A percentile compares a stretch with the other conserved stretches of the same genome.
Evolutionary conservation across 2,888 invertebrate species (phyloP).

Genomic region (Cecidostiba fungosa): DNA sequence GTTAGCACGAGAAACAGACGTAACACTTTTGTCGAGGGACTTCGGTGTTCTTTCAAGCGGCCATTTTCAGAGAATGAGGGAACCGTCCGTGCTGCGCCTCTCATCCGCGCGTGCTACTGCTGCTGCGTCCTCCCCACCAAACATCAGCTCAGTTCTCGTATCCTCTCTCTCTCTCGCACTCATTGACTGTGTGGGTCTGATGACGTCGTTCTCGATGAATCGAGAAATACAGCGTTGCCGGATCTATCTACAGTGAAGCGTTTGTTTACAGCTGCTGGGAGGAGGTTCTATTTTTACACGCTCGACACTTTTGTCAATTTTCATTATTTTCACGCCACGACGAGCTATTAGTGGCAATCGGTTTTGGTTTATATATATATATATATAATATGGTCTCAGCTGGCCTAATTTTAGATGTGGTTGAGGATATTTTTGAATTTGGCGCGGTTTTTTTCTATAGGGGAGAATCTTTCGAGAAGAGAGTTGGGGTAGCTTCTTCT

Average conservation of each 20-base stretch:
- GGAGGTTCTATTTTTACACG: not conserved
- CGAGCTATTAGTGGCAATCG: not conserved
- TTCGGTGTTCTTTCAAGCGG: slow-evolving; percentile 70
- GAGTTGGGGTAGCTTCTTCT: not conserved
- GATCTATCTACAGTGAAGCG: not conserved
- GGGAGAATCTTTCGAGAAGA: not conserved
- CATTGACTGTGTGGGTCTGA: not conserved
- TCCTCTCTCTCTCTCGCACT: not conserved
- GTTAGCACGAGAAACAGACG: slow-evolving; percentile 16
- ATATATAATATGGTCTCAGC: too few relatives aligned
- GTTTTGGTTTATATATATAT: not conserved
- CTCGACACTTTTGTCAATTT: not conserved
- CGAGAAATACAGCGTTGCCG: slow-evolving; percentile 51
- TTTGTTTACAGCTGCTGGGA: not conserved
- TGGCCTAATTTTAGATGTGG: not conserved
- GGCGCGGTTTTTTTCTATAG: not conserved
- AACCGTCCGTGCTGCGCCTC: not conserved
- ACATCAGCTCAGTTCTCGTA: too few relatives aligned
- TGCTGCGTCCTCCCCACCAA: not conserved
- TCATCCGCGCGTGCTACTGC: not conserved
- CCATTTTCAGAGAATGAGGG: slow-evolving; percentile 72
- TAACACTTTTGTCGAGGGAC: slow-evolving; percentile 13
- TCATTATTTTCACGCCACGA: not conserved
- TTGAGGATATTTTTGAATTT: not conserved
- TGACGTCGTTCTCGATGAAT: slow-evolving; percentile 38